Base-by-base conservation (phyloP, 2,797 vertebrate species). In the Lutra lutra region DNA sequence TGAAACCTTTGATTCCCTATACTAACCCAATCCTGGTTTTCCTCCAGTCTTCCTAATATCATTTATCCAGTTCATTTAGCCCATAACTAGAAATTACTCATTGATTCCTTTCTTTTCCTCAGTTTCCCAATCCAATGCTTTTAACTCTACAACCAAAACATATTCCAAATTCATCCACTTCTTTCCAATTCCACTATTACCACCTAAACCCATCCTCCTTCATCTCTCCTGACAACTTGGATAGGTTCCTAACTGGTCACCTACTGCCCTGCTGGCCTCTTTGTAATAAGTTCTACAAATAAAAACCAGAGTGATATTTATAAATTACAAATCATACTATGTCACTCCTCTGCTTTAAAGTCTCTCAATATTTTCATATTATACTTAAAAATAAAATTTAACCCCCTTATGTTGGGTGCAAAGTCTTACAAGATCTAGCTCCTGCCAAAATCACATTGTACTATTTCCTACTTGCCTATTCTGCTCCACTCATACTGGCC, bases 101-200 rank as follows among this genome's bases (percentile, higher is more conserved):
- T 77, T 25, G 40, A 85, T 91, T 79, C 14, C 23, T 85, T 90
- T 95, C 27, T 96, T 83, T 84, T 72, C 38, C 23, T 79, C 60
- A 75, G 8, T 25, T 27, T 83, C 35, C 32, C 14, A 85, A 15
- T 89, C 38, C n/a, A 95, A n/a, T 66, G 46, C 17, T 70, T 85
- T 82, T 48, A 21, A 46, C 18, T 78, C 17, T 79, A 73, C 11
- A n/a, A 86, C 54, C 4, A 84, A 78, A 93, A 27, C 10, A 25
- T 85, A 80, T 27, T 62, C 66, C 23, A 77, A 86, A 80, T 32
- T 14, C 23, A 54, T 29, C n/a, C 7, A 72, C 23, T 48, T 54
- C 43, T 68, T 93, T 75, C 29, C 21, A 90, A 9, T 25, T 68
- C 17, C 68, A 32, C 48, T 82, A 7, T 15, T 38, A 7, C 15